Evolutionary conservation across 2,113 vertebrate species (phyloP).

Genomic region (Neotoma lepida): DNA sequence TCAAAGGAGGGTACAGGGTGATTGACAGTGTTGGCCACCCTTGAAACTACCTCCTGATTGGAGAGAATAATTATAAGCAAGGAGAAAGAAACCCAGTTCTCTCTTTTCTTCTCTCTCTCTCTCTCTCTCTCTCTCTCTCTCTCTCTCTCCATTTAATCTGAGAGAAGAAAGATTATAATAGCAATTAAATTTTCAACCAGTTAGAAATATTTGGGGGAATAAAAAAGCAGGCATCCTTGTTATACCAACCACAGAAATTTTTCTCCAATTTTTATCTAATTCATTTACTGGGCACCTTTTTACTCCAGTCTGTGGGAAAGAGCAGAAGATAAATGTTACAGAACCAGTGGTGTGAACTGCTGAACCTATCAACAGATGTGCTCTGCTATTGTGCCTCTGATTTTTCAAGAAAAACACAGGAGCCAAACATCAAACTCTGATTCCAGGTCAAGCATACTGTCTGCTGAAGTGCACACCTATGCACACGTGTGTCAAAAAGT

Average conservation of each 20-base stretch:
- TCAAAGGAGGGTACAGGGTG: constrained; percentile 73
- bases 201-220: constrained; percentile 14
- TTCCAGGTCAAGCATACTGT: neutral
- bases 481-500: neutral
- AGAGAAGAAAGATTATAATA: constrained; percentile 27
- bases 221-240: neutral
- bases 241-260: neutral
- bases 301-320: neutral
- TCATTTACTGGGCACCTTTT: constrained; percentile 30
- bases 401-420: constrained; percentile 7
- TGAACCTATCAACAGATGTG: neutral
- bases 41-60: constrained; percentile 77
- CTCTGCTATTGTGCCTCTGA: neutral
- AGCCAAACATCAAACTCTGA: neutral
- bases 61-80: constrained; percentile 77
- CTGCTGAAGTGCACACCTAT: neutral
- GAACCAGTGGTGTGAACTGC: neutral
- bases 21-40: constrained; percentile 78
- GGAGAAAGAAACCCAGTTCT: constrained; percentile 60
- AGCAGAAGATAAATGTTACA: neutral
- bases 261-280: neutral
- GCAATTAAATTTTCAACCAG: constrained; percentile 30
- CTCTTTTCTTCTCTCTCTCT: constrained; percentile 5
- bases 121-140: neutral
- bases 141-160: constrained; percentile 31